phyloP scores from a whole-genome alignment of 2,113 vertebrate genomes.

The Uria lomvia region DNA sequence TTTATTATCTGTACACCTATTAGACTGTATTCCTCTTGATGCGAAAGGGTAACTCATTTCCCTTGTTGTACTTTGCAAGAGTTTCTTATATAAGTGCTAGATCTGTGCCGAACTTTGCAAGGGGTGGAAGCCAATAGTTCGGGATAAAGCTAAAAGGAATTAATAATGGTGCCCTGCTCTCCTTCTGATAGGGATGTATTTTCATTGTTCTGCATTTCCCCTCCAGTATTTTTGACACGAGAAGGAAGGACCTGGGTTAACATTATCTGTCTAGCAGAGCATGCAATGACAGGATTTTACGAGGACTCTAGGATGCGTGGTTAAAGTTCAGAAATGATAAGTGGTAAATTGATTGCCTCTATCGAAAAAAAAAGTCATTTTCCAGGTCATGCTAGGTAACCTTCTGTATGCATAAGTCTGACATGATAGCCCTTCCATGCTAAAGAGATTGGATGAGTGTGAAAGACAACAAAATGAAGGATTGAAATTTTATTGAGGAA shows the following conservation, averaged over 20 bases:
- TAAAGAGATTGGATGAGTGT: background rate
- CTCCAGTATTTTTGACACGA: background rate
- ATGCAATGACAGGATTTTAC: background rate
- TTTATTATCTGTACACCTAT: background rate
- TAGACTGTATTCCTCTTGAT: background rate
- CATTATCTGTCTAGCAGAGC: background rate
- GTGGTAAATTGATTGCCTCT: background rate
- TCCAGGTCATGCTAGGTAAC: background rate
- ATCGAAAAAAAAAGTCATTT: background rate
- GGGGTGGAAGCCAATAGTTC: background rate
- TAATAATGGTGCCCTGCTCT: background rate
- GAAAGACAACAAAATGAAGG: background rate
- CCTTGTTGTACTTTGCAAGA: background rate
- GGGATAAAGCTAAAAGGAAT: background rate
- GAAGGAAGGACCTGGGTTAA: background rate
- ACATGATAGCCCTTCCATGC: background rate
- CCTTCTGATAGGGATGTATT: background rate
- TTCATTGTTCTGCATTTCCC: background rate
- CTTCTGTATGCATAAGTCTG: background rate
- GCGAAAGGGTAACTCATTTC: background rate
- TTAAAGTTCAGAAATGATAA: background rate
- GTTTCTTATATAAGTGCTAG: background rate
- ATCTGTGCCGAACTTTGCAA: background rate
- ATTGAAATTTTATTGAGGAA: background rate
- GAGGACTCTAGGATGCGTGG: background rate